phyloP scores from a whole-genome alignment of 2,888 invertebrate genomes.

The Celastrina argiolus region DNA sequence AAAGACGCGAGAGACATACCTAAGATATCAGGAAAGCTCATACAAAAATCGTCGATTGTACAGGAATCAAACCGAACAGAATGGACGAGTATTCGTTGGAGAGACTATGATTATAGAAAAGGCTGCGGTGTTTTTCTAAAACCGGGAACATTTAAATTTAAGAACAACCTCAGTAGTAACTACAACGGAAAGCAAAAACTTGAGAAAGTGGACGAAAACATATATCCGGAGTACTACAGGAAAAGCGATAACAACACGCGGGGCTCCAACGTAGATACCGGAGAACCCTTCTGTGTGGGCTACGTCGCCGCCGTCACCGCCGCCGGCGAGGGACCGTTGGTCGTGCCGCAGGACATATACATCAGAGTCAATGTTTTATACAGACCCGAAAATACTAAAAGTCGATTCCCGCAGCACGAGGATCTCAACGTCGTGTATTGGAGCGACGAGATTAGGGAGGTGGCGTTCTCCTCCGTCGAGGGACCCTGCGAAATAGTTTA shows the following conservation, averaged over 20 bases:
- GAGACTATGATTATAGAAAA: slow-evolving; percentile 78
- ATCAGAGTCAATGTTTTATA: slow-evolving; percentile 83
- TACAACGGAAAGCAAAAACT: slow-evolving; percentile 50
- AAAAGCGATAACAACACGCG: slow-evolving; percentile 83
- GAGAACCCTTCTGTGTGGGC: slow-evolving; percentile 86
- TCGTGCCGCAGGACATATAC: slow-evolving; percentile 79
- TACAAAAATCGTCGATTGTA: slow-evolving; percentile 53
- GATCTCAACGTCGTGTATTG: slow-evolving; percentile 87
- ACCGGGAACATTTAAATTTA: slow-evolving; percentile 80
- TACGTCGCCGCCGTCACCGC: slow-evolving; percentile 81
- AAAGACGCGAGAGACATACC: slow-evolving; percentile 64
- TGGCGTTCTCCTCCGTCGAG: slow-evolving; percentile 78
- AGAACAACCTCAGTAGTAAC: slow-evolving; percentile 46
- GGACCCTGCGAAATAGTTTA: slow-evolving; percentile 84
- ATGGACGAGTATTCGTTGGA: slow-evolving; percentile 76
- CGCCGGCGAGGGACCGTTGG: slow-evolving; percentile 67
- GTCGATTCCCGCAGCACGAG: slow-evolving; percentile 77
- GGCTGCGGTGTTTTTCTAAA: slow-evolving; percentile 84
- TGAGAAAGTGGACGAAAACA: slow-evolving; percentile 81
- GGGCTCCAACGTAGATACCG: slow-evolving; percentile 84
- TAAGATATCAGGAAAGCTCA: slow-evolving; percentile 63
- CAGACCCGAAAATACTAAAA: slow-evolving; percentile 86
- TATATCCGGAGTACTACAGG: slow-evolving; percentile 88
- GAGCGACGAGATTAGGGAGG: slow-evolving; percentile 83
- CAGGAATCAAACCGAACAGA: slow-evolving; percentile 58